Conservation (phyloP, 2,113 vertebrate species). For the Peromyscus maniculatus region DNA sequence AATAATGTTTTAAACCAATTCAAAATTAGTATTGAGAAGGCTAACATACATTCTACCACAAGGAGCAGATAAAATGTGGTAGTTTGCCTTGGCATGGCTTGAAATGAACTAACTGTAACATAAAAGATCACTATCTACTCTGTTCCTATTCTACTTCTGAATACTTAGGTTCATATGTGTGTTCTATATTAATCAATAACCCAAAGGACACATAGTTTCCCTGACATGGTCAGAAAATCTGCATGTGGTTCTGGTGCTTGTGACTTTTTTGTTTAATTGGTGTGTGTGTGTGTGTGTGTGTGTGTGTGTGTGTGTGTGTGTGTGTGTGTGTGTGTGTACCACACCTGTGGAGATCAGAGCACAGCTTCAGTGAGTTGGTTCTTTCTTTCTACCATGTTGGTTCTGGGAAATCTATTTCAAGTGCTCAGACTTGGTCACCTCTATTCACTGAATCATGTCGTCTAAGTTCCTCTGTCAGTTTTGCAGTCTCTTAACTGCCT, state of each 20-base stretch:
- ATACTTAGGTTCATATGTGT: background rate
- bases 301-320: too few relatives aligned
- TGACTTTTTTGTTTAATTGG: background rate
- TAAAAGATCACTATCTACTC: background rate
- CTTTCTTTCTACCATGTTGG: background rate
- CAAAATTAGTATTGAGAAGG: background rate
- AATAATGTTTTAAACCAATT: background rate
- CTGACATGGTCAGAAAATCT: background rate
- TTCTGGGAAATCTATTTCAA: background rate
- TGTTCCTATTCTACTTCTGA: background rate
- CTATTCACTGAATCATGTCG: too few relatives aligned
- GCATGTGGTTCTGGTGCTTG: background rate
- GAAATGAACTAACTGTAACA: background rate
- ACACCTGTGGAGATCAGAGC: too few relatives aligned
- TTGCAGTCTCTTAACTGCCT: background rate
- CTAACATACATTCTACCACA: background rate
- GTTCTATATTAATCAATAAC: background rate
- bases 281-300: background rate
- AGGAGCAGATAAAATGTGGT: fast-evolving
- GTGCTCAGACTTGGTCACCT: background rate
- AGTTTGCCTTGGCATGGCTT: background rate
- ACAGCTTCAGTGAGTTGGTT: background rate
- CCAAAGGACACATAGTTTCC: background rate
- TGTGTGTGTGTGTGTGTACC: too few relatives aligned
- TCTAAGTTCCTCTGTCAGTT: background rate